Evolutionary conservation across 2,113 vertebrate genomes (phyloP).

Genomic region (Daubentonia madagascariensis): DNA sequence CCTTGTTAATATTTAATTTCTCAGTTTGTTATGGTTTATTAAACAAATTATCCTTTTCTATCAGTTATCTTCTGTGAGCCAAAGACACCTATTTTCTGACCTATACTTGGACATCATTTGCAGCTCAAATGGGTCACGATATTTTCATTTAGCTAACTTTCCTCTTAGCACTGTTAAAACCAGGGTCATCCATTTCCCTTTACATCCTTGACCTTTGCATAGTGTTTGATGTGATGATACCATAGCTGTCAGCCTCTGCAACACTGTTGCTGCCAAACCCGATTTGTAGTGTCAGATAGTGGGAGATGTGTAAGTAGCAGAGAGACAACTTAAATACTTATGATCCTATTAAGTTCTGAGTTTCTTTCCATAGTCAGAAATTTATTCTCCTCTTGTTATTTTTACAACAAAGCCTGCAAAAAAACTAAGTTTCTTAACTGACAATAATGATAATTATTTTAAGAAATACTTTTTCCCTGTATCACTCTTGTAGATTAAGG

Average conservation of each 20-base stretch:
- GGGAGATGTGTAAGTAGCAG: background rate
- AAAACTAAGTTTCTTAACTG: background rate
- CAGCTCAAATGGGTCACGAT: background rate
- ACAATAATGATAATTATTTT: background rate
- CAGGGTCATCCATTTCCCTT: background rate
- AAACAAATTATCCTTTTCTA: background rate
- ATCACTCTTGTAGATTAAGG: background rate
- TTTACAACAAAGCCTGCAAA: background rate
- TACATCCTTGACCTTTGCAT: background rate
- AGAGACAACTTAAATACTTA: background rate
- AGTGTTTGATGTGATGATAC: background rate
- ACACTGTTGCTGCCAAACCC: too few relatives aligned
- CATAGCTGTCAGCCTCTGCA: background rate
- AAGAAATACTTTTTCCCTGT: background rate
- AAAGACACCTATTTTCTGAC: background rate
- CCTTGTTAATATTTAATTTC: background rate
- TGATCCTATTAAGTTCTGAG: background rate
- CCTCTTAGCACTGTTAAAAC: background rate
- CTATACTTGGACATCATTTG: background rate
- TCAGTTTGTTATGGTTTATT: background rate
- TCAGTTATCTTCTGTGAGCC: background rate
- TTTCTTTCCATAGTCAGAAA: background rate
- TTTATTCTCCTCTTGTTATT: background rate
- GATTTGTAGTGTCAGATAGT: background rate
- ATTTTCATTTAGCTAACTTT: constrained; percentile 17